Evolutionary conservation across 2,888 invertebrate genomes (phyloP).

Genomic region (Aporophyla nigra): DNA sequence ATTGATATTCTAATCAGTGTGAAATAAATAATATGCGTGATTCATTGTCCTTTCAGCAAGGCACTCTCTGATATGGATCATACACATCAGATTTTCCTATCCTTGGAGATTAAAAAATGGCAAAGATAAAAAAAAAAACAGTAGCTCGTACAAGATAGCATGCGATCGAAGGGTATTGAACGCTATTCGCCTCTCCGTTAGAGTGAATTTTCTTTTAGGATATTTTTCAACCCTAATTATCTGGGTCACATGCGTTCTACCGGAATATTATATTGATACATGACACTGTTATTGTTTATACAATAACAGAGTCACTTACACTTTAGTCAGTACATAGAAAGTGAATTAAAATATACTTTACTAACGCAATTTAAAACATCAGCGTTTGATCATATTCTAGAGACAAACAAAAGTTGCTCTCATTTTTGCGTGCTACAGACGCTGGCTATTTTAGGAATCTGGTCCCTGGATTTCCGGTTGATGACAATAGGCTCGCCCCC

Average conservation of each 20-base stretch:
- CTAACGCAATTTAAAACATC: neutral
- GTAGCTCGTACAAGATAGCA: neutral
- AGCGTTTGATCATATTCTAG: too few relatives aligned
- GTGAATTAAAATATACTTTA: neutral
- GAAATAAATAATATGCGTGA: slow-evolving; percentile 25
- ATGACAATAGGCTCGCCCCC: too few relatives aligned
- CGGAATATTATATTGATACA: neutral
- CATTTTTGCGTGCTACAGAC: too few relatives aligned
- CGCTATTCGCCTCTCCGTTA: neutral
- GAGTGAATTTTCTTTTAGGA: neutral
- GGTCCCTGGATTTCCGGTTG: too few relatives aligned
- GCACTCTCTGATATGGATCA: neutral
- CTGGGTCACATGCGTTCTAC: neutral
- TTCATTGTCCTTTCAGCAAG: neutral
- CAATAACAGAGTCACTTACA: neutral
- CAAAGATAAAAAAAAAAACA: neutral
- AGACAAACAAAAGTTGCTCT: neutral
- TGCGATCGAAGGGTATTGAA: neutral
- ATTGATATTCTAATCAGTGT: slow-evolving; percentile 17
- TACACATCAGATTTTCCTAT: slow-evolving; percentile 10
- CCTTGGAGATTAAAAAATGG: slow-evolving; percentile 1
- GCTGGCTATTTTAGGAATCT: too few relatives aligned
- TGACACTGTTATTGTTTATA: neutral
- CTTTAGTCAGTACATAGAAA: slow-evolving; percentile 8
- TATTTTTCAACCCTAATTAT: too few relatives aligned